Conservation (phyloP, 2,113 vertebrate species). For the Coregonus clupeaformis region DNA sequence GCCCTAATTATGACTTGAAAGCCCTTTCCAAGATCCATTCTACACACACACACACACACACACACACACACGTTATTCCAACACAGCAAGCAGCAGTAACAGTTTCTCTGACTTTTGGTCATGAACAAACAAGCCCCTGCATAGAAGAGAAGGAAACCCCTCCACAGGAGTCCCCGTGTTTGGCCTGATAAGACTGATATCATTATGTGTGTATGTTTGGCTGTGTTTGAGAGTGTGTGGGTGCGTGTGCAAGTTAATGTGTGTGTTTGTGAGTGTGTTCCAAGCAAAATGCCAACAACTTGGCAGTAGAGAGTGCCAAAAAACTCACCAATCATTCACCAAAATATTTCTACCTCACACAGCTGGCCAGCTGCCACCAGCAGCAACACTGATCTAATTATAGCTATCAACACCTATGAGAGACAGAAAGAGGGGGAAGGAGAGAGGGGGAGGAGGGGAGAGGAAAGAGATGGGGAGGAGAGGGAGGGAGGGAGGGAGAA, state of each 20-base stretch:
- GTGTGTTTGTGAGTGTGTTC: neutral
- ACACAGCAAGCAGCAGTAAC: neutral
- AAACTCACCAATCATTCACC: too few relatives aligned
- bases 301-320: too few relatives aligned
- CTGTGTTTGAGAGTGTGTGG: conserved; percentile 1
- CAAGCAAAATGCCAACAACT: too few relatives aligned
- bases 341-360: too few relatives aligned
- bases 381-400: too few relatives aligned
- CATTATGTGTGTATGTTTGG: neutral
- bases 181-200: conserved; percentile 30
- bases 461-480: too few relatives aligned
- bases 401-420: too few relatives aligned
- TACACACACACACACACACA: neutral
- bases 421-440: too few relatives aligned
- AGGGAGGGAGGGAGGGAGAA: too few relatives aligned
- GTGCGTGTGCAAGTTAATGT: neutral
- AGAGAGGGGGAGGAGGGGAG: too few relatives aligned
- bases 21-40: neutral
- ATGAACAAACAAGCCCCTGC: conserved; percentile 15
- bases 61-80: neutral
- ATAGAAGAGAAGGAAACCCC: conserved; percentile 2
- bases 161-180: conserved; percentile 34
- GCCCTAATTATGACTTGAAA: neutral
- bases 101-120: too few relatives aligned
- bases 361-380: too few relatives aligned